Evolutionary conservation across 2,113 vertebrate species (phyloP), one percentile per base, ranked within the genome.

Genomic region (Gobio gobio): DNA sequence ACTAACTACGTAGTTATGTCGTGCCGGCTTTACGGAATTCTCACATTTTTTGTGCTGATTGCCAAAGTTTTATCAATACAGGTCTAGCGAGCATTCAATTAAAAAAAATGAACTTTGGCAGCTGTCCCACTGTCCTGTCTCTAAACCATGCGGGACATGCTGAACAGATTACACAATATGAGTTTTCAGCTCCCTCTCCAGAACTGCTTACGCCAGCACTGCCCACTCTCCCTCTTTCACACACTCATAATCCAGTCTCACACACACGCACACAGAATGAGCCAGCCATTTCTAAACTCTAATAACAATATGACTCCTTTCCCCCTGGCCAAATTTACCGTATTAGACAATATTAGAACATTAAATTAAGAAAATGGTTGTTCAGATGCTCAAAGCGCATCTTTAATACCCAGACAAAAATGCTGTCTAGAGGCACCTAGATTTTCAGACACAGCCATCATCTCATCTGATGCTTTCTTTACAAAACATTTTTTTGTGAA

Each of bases 151-250:
- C 86, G 85, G 87, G 91, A 85, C 92, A 80, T 90, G 90, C 92
- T 92, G 86, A 95, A 93, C 92, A 94, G 95, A 94, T 95, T 90
- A 86, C 90, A 89, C 89, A 95, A 95, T 95, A 96, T 95, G 92
- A 20, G 91, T 88, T 90, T 90, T 91, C 90, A 86, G 88, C 89
- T 83, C 36, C 86, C 89, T 91, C 89, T 87, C 5, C 54, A 4
- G 58, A 66, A 51, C 66, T 66, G 79, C 59, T 77, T 51, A 61
- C 9, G 43, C 80, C 22, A 54, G 49, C 83, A 63, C 63, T 54
- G 64, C 59, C 36, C 49, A 66, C 78, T 74, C 24, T 54, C 47
- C 26, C 33, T 29, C 47, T 61, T 47, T 73, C 36, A 10, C 43
- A 70, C 58, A 59, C 73, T 75, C 72, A 54, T 20, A 40, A 54